These are phyloP conservation scores for Strongylocentrotus purpuratus DNA, from an alignment of 35 echinoderm and acorn worm species.

Conservation along the genomic window DNA sequence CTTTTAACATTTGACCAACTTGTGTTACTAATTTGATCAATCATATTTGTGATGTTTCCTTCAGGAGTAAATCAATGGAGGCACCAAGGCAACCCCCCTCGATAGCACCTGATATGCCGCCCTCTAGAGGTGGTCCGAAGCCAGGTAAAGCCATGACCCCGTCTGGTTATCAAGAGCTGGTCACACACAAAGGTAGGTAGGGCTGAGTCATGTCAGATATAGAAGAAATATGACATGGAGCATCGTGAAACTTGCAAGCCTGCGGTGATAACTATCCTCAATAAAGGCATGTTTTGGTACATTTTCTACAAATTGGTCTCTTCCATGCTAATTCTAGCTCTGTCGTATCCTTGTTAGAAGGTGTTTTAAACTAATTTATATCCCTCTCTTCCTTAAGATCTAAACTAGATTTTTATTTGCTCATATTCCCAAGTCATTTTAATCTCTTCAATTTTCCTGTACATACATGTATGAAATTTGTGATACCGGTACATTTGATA, in stretches of 20 bases:
- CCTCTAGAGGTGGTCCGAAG: constrained; percentile 23
- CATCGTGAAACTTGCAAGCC: not conserved
- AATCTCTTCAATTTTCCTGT: too few relatives aligned
- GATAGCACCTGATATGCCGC: not conserved
- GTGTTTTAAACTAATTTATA: too few relatives aligned
- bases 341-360: too few relatives aligned
- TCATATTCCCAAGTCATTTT: too few relatives aligned
- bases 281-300: too few relatives aligned
- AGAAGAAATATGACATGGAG: not conserved
- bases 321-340: too few relatives aligned
- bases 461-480: too few relatives aligned
- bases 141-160: constrained; percentile 25
- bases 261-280: not conserved
- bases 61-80: not conserved
- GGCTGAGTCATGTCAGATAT: not conserved
- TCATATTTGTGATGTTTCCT: not conserved
- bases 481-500: too few relatives aligned
- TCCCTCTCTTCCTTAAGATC: too few relatives aligned
- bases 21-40: not conserved
- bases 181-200: constrained; percentile 31
- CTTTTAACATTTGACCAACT: too few relatives aligned
- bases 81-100: not conserved
- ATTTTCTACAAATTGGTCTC: too few relatives aligned
- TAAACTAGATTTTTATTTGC: too few relatives aligned
- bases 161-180: not conserved